Percentiles rank a stretch among this genome's conserved stretches.
Evolutionary conservation across 2,113 vertebrate species (phyloP).

Genomic region (Myrmophylax atrothorax): DNA sequence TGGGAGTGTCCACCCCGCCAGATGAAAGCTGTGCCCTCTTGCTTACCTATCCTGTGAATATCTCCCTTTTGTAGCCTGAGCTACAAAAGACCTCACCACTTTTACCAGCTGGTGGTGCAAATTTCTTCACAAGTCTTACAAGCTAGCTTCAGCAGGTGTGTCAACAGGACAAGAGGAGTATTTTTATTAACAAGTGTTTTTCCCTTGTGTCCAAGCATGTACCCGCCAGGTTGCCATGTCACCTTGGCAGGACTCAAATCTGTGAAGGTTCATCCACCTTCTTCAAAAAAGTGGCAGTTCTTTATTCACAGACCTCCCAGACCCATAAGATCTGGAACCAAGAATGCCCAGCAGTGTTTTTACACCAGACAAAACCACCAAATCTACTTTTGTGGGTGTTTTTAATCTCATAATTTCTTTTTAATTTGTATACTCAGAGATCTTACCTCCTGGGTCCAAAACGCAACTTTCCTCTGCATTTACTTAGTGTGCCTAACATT

Average conservation of each 20-base stretch:
- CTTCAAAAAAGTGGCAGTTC: background rate
- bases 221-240: background rate
- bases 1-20: background rate
- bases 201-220: background rate
- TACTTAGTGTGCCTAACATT: background rate
- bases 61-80: background rate
- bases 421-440: background rate
- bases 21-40: background rate
- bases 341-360: constrained; percentile 1
- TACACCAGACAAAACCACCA: background rate
- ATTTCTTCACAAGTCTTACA: background rate
- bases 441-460: constrained; percentile 16
- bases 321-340: background rate
- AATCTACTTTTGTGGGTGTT: background rate
- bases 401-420: constrained; percentile 23
- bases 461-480: constrained; percentile 5
- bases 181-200: background rate
- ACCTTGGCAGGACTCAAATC: background rate
- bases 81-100: background rate
- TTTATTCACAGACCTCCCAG: background rate
- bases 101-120: background rate
- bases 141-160: background rate
- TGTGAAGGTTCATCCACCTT: background rate
- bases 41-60: background rate
- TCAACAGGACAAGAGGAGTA: background rate